phyloP scores from a whole-genome alignment of 2,797 vertebrate genomes.

The Peromyscus aztecus region DNA sequence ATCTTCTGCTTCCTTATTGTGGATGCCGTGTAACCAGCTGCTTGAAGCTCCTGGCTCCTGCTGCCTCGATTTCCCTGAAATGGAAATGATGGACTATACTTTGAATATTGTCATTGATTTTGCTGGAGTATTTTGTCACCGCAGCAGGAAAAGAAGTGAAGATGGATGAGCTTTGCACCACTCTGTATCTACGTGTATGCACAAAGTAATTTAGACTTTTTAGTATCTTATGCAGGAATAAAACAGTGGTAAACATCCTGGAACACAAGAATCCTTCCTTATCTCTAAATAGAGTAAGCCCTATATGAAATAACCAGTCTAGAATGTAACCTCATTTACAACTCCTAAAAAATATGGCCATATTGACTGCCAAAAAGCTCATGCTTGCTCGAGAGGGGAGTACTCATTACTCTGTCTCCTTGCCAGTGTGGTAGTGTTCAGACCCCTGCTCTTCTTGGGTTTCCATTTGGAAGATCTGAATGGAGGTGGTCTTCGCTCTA shows the following conservation, averaged over 20 bases:
- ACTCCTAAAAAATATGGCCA: background rate
- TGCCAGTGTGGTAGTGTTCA: background rate
- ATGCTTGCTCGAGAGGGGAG: too few species aligned
- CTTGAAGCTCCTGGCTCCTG: background rate
- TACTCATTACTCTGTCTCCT: background rate
- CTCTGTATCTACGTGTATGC: background rate
- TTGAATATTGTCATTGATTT: background rate
- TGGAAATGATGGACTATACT: background rate
- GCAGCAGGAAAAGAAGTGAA: background rate
- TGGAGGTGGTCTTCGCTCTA: background rate
- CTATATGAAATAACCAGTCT: background rate
- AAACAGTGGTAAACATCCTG: background rate
- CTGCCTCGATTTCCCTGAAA: background rate
- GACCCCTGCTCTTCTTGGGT: background rate
- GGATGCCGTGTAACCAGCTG: background rate
- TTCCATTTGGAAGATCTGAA: constrained; percentile 15
- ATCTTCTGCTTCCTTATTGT: background rate
- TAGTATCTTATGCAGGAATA: background rate
- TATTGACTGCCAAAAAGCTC: background rate
- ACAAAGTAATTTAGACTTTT: background rate
- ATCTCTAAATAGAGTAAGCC: background rate
- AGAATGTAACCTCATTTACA: background rate
- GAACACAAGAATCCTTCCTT: background rate
- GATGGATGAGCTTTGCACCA: background rate
- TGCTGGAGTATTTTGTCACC: background rate